Evolutionary conservation across 2,113 vertebrate species (phyloP).

Genomic region (Ceratotherium simum): DNA sequence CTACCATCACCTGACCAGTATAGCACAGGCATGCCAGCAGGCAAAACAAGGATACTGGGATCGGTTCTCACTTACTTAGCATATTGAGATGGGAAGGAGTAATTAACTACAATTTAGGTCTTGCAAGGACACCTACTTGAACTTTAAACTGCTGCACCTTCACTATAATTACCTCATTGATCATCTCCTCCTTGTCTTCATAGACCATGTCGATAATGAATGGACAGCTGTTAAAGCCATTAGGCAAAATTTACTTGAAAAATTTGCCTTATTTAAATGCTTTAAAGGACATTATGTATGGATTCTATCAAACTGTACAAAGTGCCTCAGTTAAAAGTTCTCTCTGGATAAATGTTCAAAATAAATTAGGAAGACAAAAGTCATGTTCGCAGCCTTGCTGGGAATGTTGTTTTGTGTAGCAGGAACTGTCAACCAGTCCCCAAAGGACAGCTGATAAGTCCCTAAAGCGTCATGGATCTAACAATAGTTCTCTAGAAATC

Average conservation of each 20-base stretch:
- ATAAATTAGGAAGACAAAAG: conserved; percentile 9
- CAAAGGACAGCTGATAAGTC: neutral
- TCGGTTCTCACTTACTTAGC: neutral
- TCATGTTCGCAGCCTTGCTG: neutral
- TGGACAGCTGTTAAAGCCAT: conserved; percentile 3
- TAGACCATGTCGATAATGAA: neutral
- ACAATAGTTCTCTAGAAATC: neutral
- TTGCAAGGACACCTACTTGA: neutral
- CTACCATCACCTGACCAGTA: neutral
- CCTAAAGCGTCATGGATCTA: neutral
- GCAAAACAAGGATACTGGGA: neutral
- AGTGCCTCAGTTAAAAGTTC: neutral
- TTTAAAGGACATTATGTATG: neutral
- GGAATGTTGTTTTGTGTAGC: neutral
- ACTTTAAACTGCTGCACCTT: neutral
- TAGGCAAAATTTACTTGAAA: conserved; percentile 8
- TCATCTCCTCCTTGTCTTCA: neutral
- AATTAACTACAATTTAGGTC: conserved; percentile 20
- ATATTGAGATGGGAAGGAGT: neutral
- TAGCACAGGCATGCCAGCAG: neutral
- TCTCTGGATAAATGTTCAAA: neutral
- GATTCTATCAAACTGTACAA: neutral
- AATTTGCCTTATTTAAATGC: neutral
- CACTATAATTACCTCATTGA: conserved; percentile 32
- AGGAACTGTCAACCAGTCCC: neutral